Conservation (phyloP, 2,797 vertebrate genomes). For the Clarias laeviceps region DNA sequence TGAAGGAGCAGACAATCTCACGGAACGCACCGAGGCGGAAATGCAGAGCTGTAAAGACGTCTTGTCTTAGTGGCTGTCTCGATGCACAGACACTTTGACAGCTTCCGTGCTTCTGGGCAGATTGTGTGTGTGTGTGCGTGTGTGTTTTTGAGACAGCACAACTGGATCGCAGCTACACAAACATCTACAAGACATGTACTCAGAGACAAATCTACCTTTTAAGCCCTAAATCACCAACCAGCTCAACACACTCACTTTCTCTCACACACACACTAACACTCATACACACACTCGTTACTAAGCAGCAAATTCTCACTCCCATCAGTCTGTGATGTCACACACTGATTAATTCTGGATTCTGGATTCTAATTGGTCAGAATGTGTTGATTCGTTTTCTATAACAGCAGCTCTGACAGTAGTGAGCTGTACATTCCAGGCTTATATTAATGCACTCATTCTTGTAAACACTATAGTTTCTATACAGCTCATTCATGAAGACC, state of each 20-base stretch:
- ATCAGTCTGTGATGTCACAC: background rate
- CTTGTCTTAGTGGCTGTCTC: conserved; percentile 8
- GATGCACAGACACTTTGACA: background rate
- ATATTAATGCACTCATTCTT: background rate
- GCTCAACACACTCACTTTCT: background rate
- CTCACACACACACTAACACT: background rate
- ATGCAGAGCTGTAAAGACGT: background rate
- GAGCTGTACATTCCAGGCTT: background rate
- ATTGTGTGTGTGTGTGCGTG: background rate
- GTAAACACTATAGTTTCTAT: background rate
- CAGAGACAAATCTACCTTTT: conserved; percentile 5
- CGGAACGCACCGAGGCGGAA: background rate
- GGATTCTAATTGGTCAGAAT: background rate
- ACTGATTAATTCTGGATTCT: too few relatives aligned
- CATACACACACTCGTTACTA: background rate
- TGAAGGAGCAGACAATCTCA: background rate
- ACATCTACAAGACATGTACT: background rate
- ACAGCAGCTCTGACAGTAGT: background rate
- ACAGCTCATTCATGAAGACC: too few relatives aligned
- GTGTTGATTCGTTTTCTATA: background rate
- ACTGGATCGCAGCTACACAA: background rate
- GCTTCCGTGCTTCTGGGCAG: background rate
- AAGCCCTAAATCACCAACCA: background rate
- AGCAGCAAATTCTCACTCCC: background rate
- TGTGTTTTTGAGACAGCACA: background rate